Percentiles rank a stretch among this genome's conserved stretches.
These are phyloP conservation scores for Drosophila monieri DNA, from an alignment of 2,888 invertebrate genomes.

Conservation along the genomic window DNA sequence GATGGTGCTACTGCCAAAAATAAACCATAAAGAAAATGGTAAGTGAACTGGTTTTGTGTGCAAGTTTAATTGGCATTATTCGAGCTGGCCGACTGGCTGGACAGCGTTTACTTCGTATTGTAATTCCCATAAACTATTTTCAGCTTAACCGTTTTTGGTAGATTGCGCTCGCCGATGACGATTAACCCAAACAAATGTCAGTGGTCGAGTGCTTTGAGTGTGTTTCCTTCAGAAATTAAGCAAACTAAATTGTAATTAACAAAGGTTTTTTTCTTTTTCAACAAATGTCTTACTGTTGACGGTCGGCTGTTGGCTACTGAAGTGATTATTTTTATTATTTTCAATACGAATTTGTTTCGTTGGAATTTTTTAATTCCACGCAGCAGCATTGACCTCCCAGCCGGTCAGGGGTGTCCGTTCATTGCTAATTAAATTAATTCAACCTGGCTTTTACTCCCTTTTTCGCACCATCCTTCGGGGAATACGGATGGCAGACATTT, in stretches of 20 bases:
- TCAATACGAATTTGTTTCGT: slow-evolving; percentile 45
- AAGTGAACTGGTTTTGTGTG: slow-evolving; percentile 68
- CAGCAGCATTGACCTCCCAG: slow-evolving; percentile 41
- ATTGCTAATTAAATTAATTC: slow-evolving; percentile 59
- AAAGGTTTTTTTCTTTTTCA: slow-evolving; percentile 33
- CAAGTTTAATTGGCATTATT: slow-evolving; percentile 76
- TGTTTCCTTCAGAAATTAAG: slow-evolving; percentile 42
- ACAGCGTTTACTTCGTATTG: slow-evolving; percentile 36
- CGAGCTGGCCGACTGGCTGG: slow-evolving; percentile 42
- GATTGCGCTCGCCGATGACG: slow-evolving; percentile 37
- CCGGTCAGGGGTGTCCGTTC: slow-evolving; percentile 27
- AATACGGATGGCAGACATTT: slow-evolving; percentile 23
- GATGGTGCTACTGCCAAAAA: slow-evolving; percentile 56
- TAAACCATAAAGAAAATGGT: slow-evolving; percentile 40
- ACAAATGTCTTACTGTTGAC: slow-evolving; percentile 38
- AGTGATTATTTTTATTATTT: slow-evolving; percentile 44
- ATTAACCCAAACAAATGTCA: slow-evolving; percentile 39
- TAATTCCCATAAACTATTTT: slow-evolving; percentile 45
- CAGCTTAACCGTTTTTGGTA: slow-evolving; percentile 48
- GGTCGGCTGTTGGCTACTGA: slow-evolving; percentile 35
- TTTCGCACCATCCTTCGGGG: slow-evolving; percentile 29
- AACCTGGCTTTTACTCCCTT: slow-evolving; percentile 28
- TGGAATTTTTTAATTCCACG: slow-evolving; percentile 33
- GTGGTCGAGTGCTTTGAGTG: slow-evolving; percentile 17
- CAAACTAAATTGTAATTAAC: slow-evolving; percentile 46